Base-by-base conservation (phyloP, 2,888 invertebrate genomes). In the Meteorus colon region DNA sequence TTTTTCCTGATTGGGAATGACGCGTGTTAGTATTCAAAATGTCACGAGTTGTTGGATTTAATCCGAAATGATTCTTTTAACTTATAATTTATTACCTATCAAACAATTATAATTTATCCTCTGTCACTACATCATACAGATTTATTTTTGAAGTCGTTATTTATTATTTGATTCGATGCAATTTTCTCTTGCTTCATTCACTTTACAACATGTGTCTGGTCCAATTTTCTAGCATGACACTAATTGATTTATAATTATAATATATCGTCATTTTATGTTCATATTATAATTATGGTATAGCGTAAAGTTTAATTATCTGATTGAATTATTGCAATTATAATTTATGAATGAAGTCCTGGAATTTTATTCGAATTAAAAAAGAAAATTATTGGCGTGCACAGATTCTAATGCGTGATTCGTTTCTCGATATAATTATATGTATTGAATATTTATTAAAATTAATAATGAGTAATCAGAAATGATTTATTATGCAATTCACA, bases 401-500 rank as follows among this genome's bases (percentile, higher is more conserved):
- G 37, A 34, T 24, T 34, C 12, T 41, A 41, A 41, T 34, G 8
- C 16, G 65, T 65, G 62, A 62, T 41, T n/a, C n/a, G 6, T 63
- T n/a, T n/a, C 8, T 34, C 29, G 5, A 16, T 16, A 16, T 8
- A 29, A 4, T 34, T 8, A 41, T 41, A 31, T 65, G 19, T 63
- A 63, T 31, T 65, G 41, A 19, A 37, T 65, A 65, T 37, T 31
- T 41, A 14, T 62, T 65, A n/a, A 14, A 65, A 65, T 65, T 24
- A 12, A 65, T 6, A 34, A 19, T 12, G 3, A n/a, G 24, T 65
- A 24, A 37, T 3, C 37, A 37, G 19, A 65, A 10, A 37, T 41
- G 19, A 34, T 65, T 41, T n/a, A 34, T 34, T 6, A 8, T 65
- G 19, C n/a, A 70, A 62, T 71, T 90, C 88, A 96, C 96, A 96